phyloP scores from a whole-genome alignment of 1,140 invertebrate species.

The Caenorhabditis tropicalis region DNA sequence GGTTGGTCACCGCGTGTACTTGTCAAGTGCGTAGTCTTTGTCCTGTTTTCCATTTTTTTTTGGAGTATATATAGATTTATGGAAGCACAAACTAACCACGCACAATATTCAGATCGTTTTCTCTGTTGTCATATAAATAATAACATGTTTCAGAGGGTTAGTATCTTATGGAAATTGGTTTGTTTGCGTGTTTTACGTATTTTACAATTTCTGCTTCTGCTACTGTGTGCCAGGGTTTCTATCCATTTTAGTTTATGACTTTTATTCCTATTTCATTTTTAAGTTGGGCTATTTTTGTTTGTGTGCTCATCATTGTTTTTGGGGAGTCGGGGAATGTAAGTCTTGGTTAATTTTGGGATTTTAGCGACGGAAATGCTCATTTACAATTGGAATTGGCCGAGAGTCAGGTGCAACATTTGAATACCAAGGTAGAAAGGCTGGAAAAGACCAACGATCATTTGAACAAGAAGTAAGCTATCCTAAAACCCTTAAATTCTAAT shows the following conservation, averaged over 20 bases:
- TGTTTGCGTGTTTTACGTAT: constrained; percentile 4
- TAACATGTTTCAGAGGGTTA: constrained; percentile 36
- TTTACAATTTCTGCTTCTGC: constrained; percentile 36
- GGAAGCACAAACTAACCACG: not conserved
- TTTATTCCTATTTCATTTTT: not conserved
- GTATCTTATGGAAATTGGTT: constrained; percentile 10
- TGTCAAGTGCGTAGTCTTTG: constrained; percentile 48
- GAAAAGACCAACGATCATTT: constrained; percentile 57
- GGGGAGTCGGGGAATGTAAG: not conserved
- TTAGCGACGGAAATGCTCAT: constrained; percentile 64
- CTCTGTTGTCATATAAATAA: not conserved
- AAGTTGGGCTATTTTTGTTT: constrained; percentile 19
- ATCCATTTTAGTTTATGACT: constrained; percentile 41
- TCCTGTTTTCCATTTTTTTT: not conserved
- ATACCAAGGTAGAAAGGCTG: constrained; percentile 53
- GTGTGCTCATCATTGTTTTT: constrained; percentile 4
- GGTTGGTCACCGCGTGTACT: constrained; percentile 56
- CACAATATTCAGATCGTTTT: not conserved
- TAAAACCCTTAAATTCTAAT: not conserved
- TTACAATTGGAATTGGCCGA: constrained; percentile 63
- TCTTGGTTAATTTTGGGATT: constrained; percentile 15
- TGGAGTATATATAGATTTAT: not conserved
- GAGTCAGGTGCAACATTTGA: constrained; percentile 61
- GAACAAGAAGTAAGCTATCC: constrained; percentile 40
- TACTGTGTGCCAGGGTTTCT: constrained; percentile 34